A percentile compares a stretch with the other conserved stretches of the same genome.
These are phyloP conservation scores for Sciurus carolinensis DNA, from an alignment of 2,797 vertebrate genomes.

Conservation along the genomic window DNA sequence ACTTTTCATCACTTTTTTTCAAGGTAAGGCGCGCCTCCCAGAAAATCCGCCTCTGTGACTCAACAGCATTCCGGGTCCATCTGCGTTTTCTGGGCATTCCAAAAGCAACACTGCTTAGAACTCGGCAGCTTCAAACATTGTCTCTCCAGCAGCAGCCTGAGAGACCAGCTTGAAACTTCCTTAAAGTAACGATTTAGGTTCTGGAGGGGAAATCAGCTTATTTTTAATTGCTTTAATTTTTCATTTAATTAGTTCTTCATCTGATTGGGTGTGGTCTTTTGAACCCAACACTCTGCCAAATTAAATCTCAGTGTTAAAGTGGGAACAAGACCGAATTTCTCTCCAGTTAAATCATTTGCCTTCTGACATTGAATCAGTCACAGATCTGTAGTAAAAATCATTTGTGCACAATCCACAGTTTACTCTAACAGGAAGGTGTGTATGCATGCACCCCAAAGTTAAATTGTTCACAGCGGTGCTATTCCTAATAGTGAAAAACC, in stretches of 20 bases:
- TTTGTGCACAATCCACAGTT: neutral
- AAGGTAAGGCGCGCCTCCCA: neutral
- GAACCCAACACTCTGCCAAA: neutral
- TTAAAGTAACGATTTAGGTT: neutral
- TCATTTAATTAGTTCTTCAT: neutral
- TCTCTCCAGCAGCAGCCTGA: neutral
- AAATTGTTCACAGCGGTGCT: neutral
- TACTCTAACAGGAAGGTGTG: neutral
- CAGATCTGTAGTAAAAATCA: neutral
- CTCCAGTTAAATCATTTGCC: neutral
- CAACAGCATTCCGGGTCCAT: neutral
- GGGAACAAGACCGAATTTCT: neutral
- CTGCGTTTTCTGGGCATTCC: neutral
- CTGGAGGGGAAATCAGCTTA: neutral
- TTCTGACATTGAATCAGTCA: neutral
- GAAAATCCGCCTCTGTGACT: constrained; percentile 27
- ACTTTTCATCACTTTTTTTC: constrained; percentile 42
- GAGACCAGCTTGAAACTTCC: neutral
- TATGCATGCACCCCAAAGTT: neutral
- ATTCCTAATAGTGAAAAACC: neutral
- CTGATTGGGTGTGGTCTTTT: neutral
- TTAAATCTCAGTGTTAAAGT: neutral
- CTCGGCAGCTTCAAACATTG: constrained; percentile 40
- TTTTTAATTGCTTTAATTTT: constrained; percentile 21
- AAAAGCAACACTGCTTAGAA: constrained; percentile 32